phyloP scores from a whole-genome alignment of 1,140 invertebrate species.

The Eriocheir sinensis region DNA sequence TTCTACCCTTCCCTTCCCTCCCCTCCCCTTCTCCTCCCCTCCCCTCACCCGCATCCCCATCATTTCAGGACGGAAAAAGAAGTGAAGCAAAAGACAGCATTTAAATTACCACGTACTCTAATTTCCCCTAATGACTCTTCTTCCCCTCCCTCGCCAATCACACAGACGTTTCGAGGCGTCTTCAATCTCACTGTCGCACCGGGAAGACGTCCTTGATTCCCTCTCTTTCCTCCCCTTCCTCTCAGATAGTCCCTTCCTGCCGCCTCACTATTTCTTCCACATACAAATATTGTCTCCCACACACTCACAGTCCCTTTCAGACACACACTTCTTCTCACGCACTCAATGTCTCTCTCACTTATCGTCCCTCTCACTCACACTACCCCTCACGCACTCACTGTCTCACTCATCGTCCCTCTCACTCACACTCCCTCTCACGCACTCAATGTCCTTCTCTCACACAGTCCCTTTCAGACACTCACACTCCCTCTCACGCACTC shows the following conservation, averaged over 20 bases:
- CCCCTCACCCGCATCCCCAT: too few relatives aligned
- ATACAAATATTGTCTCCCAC: neutral
- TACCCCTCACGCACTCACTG: neutral
- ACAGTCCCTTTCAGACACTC: too few relatives aligned
- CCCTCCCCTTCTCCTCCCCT: too few relatives aligned
- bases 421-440: neutral
- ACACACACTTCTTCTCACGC: neutral
- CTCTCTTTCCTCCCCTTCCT: neutral
- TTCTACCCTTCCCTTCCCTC: too few relatives aligned
- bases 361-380: too few relatives aligned
- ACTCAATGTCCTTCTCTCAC: too few relatives aligned
- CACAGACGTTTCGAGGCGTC: neutral
- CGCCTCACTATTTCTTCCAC: neutral
- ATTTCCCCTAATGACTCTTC: conserved; percentile 4
- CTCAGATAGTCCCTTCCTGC: neutral
- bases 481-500: neutral
- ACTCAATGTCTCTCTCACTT: too few relatives aligned
- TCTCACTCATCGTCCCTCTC: too few relatives aligned
- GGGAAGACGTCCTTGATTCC: too few relatives aligned
- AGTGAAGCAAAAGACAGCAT: neutral
- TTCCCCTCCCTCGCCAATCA: neutral
- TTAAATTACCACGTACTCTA: neutral
- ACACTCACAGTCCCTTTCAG: too few relatives aligned
- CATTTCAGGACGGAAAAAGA: too few relatives aligned
- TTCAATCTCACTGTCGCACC: neutral